phyloP scores from a whole-genome alignment of 2,113 vertebrate genomes.

The Peromyscus polionotus region DNA sequence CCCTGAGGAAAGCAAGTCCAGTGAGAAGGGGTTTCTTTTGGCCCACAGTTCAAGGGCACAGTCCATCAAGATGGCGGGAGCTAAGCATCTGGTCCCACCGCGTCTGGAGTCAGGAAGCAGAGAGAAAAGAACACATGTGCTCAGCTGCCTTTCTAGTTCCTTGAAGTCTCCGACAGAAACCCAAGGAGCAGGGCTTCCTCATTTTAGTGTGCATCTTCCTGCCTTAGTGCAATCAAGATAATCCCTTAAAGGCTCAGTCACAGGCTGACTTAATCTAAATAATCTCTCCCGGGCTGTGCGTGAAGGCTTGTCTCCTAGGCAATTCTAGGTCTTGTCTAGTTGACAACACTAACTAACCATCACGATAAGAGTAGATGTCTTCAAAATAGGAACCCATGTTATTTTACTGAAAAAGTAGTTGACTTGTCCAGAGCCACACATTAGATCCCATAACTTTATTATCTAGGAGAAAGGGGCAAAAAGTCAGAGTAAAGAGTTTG shows the following conservation, averaged over 20 bases:
- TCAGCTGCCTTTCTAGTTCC: background rate
- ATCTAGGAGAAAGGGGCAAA: background rate
- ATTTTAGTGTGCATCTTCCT: background rate
- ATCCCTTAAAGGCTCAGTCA: background rate
- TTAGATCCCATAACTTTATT: background rate
- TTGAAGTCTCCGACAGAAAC: background rate
- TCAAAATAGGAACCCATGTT: background rate
- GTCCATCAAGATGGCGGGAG: background rate
- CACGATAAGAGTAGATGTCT: background rate
- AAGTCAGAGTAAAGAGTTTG: constrained; percentile 34
- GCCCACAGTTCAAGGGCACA: background rate
- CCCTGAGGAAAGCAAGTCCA: too few relatives aligned
- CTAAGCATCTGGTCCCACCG: background rate
- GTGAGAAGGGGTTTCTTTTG: background rate
- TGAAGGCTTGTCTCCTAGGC: background rate
- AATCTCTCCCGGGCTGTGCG: too few relatives aligned
- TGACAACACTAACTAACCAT: background rate
- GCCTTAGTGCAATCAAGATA: background rate
- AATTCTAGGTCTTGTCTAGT: background rate
- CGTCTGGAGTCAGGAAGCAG: too few relatives aligned
- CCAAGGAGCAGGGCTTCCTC: background rate
- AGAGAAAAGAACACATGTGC: background rate
- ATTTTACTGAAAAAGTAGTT: constrained; percentile 39
- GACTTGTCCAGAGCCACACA: background rate
- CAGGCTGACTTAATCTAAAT: background rate